Conservation (phyloP, 2,797 vertebrate genomes). For the Malacoctenus gilli region DNA sequence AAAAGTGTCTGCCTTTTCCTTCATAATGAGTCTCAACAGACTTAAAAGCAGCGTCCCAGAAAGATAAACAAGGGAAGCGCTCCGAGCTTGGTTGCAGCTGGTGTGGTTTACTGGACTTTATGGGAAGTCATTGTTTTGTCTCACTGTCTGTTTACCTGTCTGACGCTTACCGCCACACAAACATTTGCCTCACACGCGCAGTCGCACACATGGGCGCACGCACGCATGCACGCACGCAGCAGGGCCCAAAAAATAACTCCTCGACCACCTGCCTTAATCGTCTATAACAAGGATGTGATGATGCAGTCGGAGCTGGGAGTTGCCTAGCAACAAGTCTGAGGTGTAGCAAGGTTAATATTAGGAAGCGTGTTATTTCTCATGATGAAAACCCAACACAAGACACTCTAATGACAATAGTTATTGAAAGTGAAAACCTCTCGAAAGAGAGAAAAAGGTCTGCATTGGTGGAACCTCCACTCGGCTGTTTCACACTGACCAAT, state of each 20-base stretch:
- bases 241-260: conserved; percentile 27
- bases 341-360: conserved; percentile 82
- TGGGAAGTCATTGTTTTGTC: conserved; percentile 33
- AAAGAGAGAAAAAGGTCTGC: conserved; percentile 15
- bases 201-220: conserved; percentile 17
- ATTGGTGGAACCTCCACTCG: conserved; percentile 10
- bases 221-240: background rate
- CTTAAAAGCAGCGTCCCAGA: conserved; percentile 58
- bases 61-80: conserved; percentile 47
- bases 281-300: conserved; percentile 69
- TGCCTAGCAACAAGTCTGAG: conserved; percentile 83
- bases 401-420: conserved; percentile 30
- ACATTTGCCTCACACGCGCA: conserved; percentile 17
- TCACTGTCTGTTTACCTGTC: conserved; percentile 5
- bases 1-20: conserved; percentile 55
- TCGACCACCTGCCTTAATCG: conserved; percentile 50
- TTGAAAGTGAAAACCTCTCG: conserved; percentile 17
- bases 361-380: conserved; percentile 73
- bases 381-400: conserved; percentile 51
- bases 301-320: conserved; percentile 70
- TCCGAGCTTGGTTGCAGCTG: conserved; percentile 34
- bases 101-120: conserved; percentile 35
- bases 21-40: conserved; percentile 73
- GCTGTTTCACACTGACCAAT: conserved; percentile 22
- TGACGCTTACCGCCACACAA: conserved; percentile 12